Evolutionary conservation across 2,113 vertebrate species (phyloP).

Genomic region (Vidua macroura): DNA sequence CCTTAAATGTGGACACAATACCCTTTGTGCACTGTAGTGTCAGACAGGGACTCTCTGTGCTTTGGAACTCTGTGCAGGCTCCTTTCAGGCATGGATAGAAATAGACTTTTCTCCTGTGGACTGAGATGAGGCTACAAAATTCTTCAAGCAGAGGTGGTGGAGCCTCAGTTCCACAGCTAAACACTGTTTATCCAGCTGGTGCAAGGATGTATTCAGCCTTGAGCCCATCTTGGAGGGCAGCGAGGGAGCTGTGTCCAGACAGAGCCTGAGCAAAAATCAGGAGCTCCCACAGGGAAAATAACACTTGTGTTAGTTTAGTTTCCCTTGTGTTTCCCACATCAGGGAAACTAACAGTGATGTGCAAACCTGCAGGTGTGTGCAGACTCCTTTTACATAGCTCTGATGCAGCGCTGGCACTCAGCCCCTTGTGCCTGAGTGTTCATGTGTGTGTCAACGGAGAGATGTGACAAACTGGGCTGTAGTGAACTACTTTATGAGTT

Average conservation of each 20-base stretch:
- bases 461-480: neutral
- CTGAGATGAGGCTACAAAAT: neutral
- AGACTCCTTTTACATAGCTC: rapidly evolving
- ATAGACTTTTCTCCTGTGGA: rapidly evolving
- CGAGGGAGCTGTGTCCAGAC: neutral
- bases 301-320: too few relatives aligned
- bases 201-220: rapidly evolving
- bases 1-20: neutral
- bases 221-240: rapidly evolving
- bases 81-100: neutral
- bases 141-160: neutral
- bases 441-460: rapidly evolving
- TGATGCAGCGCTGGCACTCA: neutral
- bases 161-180: neutral
- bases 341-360: rapidly evolving
- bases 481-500: neutral
- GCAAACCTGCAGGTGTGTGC: neutral
- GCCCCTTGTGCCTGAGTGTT: neutral
- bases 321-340: neutral
- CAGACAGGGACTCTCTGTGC: neutral
- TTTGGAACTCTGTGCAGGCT: neutral
- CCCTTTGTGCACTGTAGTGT: neutral
- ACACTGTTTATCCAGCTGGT: rapidly evolving
- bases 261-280: neutral
- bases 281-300: rapidly evolving